phyloP scores from a whole-genome alignment of 2,797 vertebrate genomes.

The Fratercula arctica region DNA sequence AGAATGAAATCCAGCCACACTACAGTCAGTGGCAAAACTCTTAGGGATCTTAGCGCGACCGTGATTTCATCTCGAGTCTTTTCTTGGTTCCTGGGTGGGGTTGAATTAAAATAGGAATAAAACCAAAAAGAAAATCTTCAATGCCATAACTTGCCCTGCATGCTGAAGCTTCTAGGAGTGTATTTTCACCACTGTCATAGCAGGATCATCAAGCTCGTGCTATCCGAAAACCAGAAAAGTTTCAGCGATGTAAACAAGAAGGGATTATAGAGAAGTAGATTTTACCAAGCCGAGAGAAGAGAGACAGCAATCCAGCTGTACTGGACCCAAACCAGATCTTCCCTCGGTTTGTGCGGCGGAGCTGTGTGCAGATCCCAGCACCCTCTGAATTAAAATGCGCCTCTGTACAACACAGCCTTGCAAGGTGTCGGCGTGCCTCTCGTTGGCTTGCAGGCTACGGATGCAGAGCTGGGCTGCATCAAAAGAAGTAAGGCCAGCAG shows the following conservation, averaged over 20 bases:
- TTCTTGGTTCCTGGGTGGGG: background rate
- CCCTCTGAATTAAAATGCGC: background rate
- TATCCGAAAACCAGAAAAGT: background rate
- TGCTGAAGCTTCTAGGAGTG: background rate
- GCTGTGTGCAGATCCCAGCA: background rate
- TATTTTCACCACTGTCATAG: background rate
- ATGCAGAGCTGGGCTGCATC: background rate
- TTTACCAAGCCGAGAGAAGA: background rate
- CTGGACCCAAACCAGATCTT: background rate
- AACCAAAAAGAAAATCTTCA: background rate
- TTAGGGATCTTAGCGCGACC: background rate
- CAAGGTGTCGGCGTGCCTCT: background rate
- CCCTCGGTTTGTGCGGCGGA: background rate
- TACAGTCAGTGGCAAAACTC: constrained; percentile 27
- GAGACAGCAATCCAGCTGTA: background rate
- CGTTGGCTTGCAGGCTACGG: background rate
- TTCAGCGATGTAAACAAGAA: background rate
- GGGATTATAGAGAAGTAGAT: background rate
- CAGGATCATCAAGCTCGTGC: background rate
- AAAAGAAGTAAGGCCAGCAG: too few relatives aligned
- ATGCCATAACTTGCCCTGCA: background rate
- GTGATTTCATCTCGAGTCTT: background rate
- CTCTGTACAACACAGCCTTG: background rate
- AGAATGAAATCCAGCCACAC: constrained; percentile 40
- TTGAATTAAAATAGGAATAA: background rate